phyloP scores from a whole-genome alignment of 2,797 vertebrate genomes.

The Pangasius djambal region DNA sequence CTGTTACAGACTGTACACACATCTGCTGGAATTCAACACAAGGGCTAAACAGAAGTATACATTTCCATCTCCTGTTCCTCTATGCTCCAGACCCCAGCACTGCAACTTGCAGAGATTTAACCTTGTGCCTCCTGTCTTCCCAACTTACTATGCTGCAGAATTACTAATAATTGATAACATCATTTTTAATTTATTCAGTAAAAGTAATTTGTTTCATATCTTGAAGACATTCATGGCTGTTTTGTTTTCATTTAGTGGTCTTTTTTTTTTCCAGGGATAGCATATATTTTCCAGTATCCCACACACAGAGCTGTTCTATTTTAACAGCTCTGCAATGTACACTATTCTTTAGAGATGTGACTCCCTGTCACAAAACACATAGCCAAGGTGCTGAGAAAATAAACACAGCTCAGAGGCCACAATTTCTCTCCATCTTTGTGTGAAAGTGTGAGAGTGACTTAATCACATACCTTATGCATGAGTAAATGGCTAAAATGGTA shows the following conservation, averaged over 20 bases:
- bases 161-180: neutral
- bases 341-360: conserved; percentile 2
- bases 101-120: neutral
- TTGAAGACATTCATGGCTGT: neutral
- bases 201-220: neutral
- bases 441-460: conserved; percentile 50
- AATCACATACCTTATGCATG: conserved; percentile 47
- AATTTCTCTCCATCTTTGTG: conserved; percentile 53
- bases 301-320: neutral
- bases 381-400: conserved; percentile 20
- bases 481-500: conserved; percentile 37
- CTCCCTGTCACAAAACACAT: neutral
- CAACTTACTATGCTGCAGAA: neutral
- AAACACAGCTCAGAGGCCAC: conserved; percentile 28
- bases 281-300: neutral
- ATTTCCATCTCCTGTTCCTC: neutral
- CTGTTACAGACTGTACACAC: neutral
- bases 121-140: neutral
- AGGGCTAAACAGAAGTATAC: neutral
- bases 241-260: neutral
- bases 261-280: neutral
- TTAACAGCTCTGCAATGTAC: neutral
- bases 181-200: neutral
- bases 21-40: neutral
- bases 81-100: neutral